phyloP scores from a whole-genome alignment of 1,140 invertebrate species.

The Panulirus ornatus region DNA sequence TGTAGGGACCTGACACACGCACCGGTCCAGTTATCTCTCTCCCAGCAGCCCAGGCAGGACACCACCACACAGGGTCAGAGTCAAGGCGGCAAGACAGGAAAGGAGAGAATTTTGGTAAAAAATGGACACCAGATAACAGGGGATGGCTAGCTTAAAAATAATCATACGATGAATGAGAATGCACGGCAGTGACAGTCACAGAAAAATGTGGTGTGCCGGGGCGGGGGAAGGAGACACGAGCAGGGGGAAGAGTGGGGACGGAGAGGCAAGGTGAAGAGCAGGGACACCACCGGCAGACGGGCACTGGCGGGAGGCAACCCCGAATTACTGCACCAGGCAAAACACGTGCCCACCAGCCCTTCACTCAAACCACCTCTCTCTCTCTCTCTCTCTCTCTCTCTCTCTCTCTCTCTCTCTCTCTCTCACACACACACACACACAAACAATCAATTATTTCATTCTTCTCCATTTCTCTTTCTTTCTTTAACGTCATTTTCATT shows the following conservation, averaged over 20 bases:
- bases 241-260: neutral
- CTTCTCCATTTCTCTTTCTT: slow-evolving; percentile 10
- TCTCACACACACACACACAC: neutral
- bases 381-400: slow-evolving; percentile 13
- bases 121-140: no score
- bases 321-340: no score
- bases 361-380: neutral
- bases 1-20: slow-evolving; percentile 1
- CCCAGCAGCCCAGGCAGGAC: no score
- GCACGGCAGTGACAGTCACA: neutral
- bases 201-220: no score
- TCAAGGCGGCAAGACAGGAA: no score
- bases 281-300: neutral
- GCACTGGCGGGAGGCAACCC: neutral
- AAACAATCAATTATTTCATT: neutral
- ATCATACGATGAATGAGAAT: neutral
- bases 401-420: neutral
- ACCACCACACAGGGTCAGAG: no score
- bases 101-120: no score
- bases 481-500: neutral
- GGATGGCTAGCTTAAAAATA: no score
- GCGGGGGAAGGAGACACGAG: neutral
- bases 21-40: slow-evolving; percentile 24
- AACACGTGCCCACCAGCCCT: no score
- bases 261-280: neutral